These are phyloP conservation scores for Macrosteles quadrilineatus DNA, from an alignment of 1,140 invertebrate genomes.

Conservation along the genomic window DNA sequence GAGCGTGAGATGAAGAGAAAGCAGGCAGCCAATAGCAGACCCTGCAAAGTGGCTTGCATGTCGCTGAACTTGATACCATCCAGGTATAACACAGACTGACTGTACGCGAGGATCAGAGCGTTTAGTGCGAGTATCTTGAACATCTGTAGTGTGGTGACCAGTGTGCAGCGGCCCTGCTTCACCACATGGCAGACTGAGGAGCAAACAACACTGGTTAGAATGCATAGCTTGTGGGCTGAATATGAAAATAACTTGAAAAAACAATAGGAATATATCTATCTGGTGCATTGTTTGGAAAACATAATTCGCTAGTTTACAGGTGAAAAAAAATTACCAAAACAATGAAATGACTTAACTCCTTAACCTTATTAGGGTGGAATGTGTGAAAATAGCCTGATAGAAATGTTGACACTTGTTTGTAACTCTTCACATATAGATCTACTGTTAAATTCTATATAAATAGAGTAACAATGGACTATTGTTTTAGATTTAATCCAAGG, in stretches of 20 bases:
- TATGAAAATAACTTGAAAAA: constrained; percentile 13
- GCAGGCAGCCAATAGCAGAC: constrained; percentile 90
- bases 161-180: constrained; percentile 97
- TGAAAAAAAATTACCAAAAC: no score
- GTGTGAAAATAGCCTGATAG: no score
- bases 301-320: no score
- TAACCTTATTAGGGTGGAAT: no score
- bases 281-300: no score
- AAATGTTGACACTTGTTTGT: no score
- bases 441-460: no score
- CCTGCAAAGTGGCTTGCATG: constrained; percentile 94
- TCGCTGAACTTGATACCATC: constrained; percentile 99
- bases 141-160: constrained; percentile 99
- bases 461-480: no score
- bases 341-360: no score
- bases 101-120: constrained; percentile 96
- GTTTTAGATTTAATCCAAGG: no score
- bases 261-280: no score
- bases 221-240: constrained; percentile 9
- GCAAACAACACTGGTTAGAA: constrained; percentile 38
- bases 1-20: constrained; percentile 98
- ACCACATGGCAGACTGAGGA: constrained; percentile 96
- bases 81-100: constrained; percentile 97
- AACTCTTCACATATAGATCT: no score
- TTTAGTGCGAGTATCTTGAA: constrained; percentile 99